Evolutionary conservation across 2,888 invertebrate genomes (phyloP), one percentile per base, ranked within the genome.

Genomic region (Metellina segmentata): DNA sequence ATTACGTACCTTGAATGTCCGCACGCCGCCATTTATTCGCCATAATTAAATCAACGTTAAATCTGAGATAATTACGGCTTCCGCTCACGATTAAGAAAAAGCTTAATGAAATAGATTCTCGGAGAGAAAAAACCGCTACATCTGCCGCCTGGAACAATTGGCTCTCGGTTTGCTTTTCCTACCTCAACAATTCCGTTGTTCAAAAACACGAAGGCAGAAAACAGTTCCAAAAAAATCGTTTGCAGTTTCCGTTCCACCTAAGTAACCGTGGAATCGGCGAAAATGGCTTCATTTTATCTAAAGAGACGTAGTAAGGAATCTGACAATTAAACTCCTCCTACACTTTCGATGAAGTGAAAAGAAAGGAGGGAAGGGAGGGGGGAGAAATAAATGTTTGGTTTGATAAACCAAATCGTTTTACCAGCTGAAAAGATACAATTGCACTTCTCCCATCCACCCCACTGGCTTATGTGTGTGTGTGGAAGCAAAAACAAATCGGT

Each of bases 361-460:
- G 81, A 81, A 49, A 16, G 19, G 20, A 53, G 51, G 75, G n/a
- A 53, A 53, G 51, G 48, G 71, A 72, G 51, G 49, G 16, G 52
- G 51, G 71, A 71, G 48, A 82, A 82, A 82, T 82, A 82, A 82
- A 82, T 82, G 89, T 89, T 89, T 89, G 75, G 82, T 89, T 82
- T 82, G 82, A 82, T 82, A 89, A 89, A 89, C 82, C 77, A 89
- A 89, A 89, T 81, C 89, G 89, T 77, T 89, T 89, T 89, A 82
- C 61, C 89, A 87, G 87, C 72, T 81, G 79, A 81, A 71, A 81
- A 89, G 89, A 82, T 89, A 89, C 82, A 82, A 83, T 83, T 61
- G 61, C 61, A 16, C 51, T 79, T 79, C 61, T 61, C 34, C 51
- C 49, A 72, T 6, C 51, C 19, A 82, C 79, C 34, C 51, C 49